These are phyloP conservation scores for Neofelis nebulosa DNA, from an alignment of 2,113 vertebrate species.

Conservation along the genomic window DNA sequence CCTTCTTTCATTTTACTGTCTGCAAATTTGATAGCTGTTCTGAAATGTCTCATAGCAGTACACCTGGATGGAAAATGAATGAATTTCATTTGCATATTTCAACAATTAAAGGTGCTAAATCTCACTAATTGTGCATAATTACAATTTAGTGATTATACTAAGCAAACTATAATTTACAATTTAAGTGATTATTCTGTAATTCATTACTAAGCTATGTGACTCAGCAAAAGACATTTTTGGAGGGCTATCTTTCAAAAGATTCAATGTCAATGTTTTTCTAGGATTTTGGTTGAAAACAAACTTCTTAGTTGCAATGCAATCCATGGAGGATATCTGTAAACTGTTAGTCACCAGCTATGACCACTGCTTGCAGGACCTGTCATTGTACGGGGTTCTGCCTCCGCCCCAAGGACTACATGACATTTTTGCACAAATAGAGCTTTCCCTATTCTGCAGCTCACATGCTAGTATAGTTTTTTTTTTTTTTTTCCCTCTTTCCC, in stretches of 20 bases:
- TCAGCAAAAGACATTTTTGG: neutral
- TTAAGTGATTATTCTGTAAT: neutral
- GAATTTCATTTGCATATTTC: conserved; percentile 10
- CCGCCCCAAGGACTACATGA: conserved; percentile 47
- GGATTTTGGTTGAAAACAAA: neutral
- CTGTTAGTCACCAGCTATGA: conserved; percentile 16
- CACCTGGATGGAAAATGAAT: neutral
- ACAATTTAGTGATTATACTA: conserved; percentile 1
- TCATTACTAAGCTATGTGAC: neutral
- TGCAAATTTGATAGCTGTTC: neutral
- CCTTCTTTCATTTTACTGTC: neutral
- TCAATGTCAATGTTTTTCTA: neutral
- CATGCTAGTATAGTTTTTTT: neutral
- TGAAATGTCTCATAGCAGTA: neutral
- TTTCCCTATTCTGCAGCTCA: conserved; percentile 51
- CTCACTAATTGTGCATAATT: conserved; percentile 52
- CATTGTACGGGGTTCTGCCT: conserved; percentile 27
- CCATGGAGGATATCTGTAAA: neutral
- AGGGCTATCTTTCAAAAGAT: neutral
- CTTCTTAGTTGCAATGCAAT: neutral
- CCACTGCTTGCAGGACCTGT: neutral
- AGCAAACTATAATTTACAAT: conserved; percentile 32
- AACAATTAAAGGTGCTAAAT: conserved; percentile 21
- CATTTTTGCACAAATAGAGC: conserved; percentile 62
- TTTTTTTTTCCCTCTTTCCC: neutral